phyloP scores from a whole-genome alignment of 1,140 invertebrate genomes.

The Tetragonula clypearis region DNA sequence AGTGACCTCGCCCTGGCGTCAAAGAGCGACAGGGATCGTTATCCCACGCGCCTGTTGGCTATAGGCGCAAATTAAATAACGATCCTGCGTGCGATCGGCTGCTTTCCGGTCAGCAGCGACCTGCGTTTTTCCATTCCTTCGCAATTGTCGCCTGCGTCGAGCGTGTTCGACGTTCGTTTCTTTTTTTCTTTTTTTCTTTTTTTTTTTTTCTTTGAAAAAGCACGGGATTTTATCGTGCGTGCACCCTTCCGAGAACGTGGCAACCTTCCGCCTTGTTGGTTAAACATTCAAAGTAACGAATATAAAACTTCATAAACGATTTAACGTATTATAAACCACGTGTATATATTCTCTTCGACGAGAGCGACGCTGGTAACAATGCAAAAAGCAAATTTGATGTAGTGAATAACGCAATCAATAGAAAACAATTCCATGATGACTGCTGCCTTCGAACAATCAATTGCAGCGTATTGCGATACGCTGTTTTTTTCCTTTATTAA shows the following conservation, averaged over 20 bases:
- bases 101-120: neutral
- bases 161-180: neutral
- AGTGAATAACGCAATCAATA: neutral
- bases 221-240: neutral
- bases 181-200: too few relatives aligned
- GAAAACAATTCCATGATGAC: neutral
- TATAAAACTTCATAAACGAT: neutral
- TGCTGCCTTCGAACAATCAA: neutral
- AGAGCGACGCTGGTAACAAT: neutral
- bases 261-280: neutral
- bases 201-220: neutral
- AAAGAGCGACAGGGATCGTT: neutral
- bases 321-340: neutral
- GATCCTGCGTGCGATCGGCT: neutral
- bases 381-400: neutral
- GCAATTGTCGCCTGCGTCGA: too few relatives aligned
- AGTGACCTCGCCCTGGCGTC: neutral
- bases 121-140: neutral
- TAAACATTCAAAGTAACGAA: neutral
- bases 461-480: too few relatives aligned
- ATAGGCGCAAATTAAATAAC: constrained; percentile 34
- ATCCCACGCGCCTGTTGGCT: neutral
- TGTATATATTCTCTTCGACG: neutral
- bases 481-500: neutral
- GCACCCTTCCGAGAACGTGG: neutral